Evolutionary conservation across 2,113 vertebrate species (phyloP).

Genomic region (Neoarius graeffei): DNA sequence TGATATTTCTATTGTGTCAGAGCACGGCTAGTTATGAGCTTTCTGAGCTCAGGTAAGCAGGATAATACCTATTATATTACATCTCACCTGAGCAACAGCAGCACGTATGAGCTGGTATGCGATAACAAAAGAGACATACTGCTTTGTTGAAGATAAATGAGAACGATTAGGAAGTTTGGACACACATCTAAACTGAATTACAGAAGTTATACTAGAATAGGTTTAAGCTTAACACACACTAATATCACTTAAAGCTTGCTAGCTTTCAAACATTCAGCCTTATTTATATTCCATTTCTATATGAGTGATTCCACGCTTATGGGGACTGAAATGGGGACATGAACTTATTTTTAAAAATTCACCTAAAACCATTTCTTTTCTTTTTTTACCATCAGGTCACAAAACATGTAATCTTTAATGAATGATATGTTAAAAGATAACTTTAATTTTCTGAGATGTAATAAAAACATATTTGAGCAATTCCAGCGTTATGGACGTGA

Average conservation of each 20-base stretch:
- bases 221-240: neutral
- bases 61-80: neutral
- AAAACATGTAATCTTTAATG: too few species aligned
- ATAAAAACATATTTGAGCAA: too few species aligned
- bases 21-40: neutral
- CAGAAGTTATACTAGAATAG: neutral
- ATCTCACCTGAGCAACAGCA: conserved; percentile 10
- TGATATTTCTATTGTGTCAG: conserved; percentile 10
- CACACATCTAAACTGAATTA: neutral
- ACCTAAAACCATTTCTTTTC: too few species aligned
- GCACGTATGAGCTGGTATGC: neutral
- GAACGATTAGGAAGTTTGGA: neutral
- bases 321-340: too few species aligned
- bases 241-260: neutral
- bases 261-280: neutral
- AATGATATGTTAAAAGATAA: too few species aligned
- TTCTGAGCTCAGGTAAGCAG: neutral
- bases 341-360: too few species aligned
- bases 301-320: too few species aligned
- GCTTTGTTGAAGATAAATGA: neutral
- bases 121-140: neutral
- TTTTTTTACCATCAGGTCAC: too few species aligned
- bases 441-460: too few species aligned
- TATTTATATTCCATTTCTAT: neutral
- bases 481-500: too few species aligned